A percentile compares a stretch with the other conserved stretches of the same genome.
These are phyloP conservation scores for Elmis aenea DNA, from an alignment of 2,888 invertebrate species.

Conservation along the genomic window DNA sequence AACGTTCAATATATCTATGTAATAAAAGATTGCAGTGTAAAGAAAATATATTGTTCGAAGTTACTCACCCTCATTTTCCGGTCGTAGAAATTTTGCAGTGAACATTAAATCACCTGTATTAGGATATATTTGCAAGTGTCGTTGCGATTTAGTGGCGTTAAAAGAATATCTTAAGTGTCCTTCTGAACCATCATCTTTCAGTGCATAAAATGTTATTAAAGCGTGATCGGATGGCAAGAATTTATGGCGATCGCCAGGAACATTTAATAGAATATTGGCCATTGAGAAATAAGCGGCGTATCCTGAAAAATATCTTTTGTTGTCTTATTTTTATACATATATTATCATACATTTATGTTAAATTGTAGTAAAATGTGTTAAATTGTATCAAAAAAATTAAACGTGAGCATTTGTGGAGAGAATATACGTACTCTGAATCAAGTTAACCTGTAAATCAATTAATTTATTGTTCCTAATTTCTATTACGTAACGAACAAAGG, in stretches of 20 bases:
- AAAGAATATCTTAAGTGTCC: conserved; percentile 25
- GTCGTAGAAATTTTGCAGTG: conserved; percentile 22
- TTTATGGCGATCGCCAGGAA: conserved; percentile 32
- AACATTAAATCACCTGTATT: conserved; percentile 30
- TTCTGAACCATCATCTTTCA: conserved; percentile 20
- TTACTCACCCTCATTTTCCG: no score
- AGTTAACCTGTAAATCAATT: no score
- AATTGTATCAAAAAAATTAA: no score
- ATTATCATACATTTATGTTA: no score
- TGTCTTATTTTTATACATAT: no score
- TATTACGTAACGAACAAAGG: no score
- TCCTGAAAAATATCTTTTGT: no score
- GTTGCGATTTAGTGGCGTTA: conserved; percentile 19
- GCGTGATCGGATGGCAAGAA: conserved; percentile 27
- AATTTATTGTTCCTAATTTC: no score
- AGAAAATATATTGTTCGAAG: no score
- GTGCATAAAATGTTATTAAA: conserved; percentile 29
- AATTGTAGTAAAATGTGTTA: no score
- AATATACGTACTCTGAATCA: no score
- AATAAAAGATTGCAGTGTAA: conserved; percentile 8
- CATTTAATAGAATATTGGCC: conserved; percentile 33
- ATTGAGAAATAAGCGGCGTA: conserved; percentile 36
- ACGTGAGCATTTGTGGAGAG: no score
- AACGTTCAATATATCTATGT: conserved; percentile 26
- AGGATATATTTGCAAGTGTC: conserved; percentile 26